These are phyloP conservation scores for Phania funesta DNA, from an alignment of 2,888 invertebrate genomes.

Conservation along the genomic window DNA sequence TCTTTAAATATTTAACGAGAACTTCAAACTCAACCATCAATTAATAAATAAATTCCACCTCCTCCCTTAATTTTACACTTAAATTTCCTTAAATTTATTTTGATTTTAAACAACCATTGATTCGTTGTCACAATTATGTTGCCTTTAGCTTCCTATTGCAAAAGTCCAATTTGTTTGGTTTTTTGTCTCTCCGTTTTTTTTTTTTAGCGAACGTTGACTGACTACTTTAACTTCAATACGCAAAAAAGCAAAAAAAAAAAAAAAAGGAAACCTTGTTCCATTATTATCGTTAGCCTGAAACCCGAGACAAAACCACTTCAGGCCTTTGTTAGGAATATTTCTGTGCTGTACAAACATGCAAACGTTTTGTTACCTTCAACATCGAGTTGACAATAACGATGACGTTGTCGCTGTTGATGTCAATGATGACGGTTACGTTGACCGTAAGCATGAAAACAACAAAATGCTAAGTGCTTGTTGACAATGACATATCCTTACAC, in stretches of 20 bases:
- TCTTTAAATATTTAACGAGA: neutral
- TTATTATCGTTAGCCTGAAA: conserved; percentile 64
- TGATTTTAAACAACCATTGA: conserved; percentile 3
- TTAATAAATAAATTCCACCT: neutral
- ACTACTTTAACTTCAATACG: conserved; percentile 53
- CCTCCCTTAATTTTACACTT: neutral
- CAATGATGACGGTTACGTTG: conserved; percentile 31
- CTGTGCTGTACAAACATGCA: conserved; percentile 15
- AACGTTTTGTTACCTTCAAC: conserved; percentile 1
- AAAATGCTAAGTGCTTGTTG: conserved; percentile 65
- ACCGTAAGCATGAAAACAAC: conserved; percentile 60
- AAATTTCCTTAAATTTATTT: neutral
- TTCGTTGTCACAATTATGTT: conserved; percentile 44
- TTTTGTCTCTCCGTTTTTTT: neutral
- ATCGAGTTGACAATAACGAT: conserved; percentile 33
- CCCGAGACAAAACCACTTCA: conserved; percentile 63
- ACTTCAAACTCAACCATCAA: neutral
- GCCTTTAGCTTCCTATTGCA: conserved; percentile 31
- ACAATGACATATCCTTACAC: conserved; percentile 55
- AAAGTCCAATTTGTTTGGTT: conserved; percentile 50
- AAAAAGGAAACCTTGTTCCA: conserved; percentile 27
- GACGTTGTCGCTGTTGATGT: conserved; percentile 27
- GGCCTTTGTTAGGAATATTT: conserved; percentile 48
- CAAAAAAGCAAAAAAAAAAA: conserved; percentile 3
- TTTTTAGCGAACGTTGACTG: conserved; percentile 5